These are phyloP conservation scores for Bubo bubo DNA, from an alignment of 2,113 vertebrate genomes.

Conservation along the genomic window DNA sequence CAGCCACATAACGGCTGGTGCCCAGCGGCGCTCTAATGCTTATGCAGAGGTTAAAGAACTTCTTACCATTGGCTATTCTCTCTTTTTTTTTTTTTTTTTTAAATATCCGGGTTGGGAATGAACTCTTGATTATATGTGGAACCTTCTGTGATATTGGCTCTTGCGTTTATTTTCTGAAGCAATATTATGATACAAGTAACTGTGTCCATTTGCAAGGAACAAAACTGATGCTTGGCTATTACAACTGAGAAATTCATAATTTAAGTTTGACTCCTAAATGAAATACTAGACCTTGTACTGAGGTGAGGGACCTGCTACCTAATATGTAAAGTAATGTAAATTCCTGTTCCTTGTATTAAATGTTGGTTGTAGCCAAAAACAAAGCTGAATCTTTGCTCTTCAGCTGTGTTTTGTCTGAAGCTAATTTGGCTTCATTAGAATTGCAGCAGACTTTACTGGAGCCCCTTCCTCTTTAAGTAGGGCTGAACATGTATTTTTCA, in stretches of 20 bases:
- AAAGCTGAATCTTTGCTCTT: conserved; percentile 38
- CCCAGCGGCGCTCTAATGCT: conserved; percentile 66
- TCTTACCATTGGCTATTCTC: not conserved
- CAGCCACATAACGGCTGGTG: conserved; percentile 73
- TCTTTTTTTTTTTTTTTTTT: not conserved
- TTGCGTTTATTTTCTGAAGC: conserved; percentile 62
- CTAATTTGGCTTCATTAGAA: conserved; percentile 20
- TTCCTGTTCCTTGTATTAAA: conserved; percentile 20
- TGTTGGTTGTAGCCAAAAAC: conserved; percentile 32
- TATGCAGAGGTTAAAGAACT: not conserved
- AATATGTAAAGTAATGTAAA: conserved; percentile 55
- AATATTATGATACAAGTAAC: conserved; percentile 49
- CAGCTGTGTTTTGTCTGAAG: conserved; percentile 42
- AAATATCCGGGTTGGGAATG: not conserved
- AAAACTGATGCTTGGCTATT: conserved; percentile 37
- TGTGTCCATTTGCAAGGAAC: conserved; percentile 2
- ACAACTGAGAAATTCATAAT: not conserved
- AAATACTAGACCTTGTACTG: not conserved
- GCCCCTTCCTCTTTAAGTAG: not conserved
- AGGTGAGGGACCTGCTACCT: not conserved
- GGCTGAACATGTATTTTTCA: conserved; percentile 28
- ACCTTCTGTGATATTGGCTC: not conserved
- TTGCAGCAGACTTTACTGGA: conserved; percentile 6
- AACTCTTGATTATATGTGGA: not conserved
- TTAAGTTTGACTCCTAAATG: not conserved